Conservation (phyloP, 2,113 vertebrate genomes). For the Colossoma macropomum region DNA sequence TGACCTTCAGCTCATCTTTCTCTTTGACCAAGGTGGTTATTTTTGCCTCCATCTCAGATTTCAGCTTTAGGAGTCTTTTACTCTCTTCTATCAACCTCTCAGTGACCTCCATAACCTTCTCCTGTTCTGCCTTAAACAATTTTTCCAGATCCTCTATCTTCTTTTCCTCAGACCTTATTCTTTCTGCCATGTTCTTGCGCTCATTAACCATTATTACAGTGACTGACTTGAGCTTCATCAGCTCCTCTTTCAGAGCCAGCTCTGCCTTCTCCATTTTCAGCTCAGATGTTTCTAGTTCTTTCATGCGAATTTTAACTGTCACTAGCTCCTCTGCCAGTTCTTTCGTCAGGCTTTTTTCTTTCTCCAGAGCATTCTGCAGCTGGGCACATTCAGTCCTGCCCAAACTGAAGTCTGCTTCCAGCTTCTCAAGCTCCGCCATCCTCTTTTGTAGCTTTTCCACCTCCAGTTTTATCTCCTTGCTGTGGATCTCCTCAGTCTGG, state of each 20-base stretch:
- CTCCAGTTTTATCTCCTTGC: constrained; percentile 87
- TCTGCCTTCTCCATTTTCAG: constrained; percentile 91
- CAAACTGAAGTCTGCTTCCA: constrained; percentile 87
- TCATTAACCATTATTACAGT: constrained; percentile 95
- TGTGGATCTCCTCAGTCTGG: constrained; percentile 87
- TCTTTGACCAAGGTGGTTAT: constrained; percentile 85
- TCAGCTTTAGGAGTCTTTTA: constrained; percentile 93
- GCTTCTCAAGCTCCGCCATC: constrained; percentile 90
- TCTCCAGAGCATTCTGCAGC: constrained; percentile 86
- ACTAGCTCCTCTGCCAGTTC: constrained; percentile 91
- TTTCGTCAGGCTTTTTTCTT: constrained; percentile 88
- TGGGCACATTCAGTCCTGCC: constrained; percentile 89
- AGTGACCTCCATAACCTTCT: constrained; percentile 95
- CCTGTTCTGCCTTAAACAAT: constrained; percentile 89
- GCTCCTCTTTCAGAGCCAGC: constrained; percentile 90
- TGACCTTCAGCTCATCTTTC: constrained; percentile 84
- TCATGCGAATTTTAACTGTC: constrained; percentile 88
- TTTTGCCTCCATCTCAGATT: constrained; percentile 96
- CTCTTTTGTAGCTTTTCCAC: constrained; percentile 92
- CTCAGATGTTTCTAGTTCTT: constrained; percentile 92
- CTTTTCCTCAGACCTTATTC: constrained; percentile 90
- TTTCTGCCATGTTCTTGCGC: constrained; percentile 90
- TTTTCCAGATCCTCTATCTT: constrained; percentile 87
- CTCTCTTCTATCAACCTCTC: constrained; percentile 97
- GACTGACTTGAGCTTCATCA: constrained; percentile 93